A percentile compares a stretch with the other conserved stretches of the same genome.
These are phyloP conservation scores for Scaptomyza pallida DNA, from an alignment of 1,140 invertebrate species.

Conservation along the genomic window DNA sequence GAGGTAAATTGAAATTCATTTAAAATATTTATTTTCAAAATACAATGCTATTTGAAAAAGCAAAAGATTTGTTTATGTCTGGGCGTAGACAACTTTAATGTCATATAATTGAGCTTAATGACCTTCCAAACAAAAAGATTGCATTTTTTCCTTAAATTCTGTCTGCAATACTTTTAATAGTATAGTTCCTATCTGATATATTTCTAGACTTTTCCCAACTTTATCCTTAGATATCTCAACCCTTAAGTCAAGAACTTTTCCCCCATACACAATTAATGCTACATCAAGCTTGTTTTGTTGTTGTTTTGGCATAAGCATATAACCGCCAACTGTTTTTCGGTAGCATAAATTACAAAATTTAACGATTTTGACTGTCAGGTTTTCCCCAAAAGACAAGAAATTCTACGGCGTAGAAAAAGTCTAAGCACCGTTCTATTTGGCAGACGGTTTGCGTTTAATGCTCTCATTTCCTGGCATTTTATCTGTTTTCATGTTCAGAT, in stretches of 20 bases:
- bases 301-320: slow-evolving; percentile 5
- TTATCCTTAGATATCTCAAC: background rate
- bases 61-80: no score
- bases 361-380: slow-evolving; percentile 42
- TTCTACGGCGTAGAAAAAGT: background rate
- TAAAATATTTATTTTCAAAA: no score
- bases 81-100: no score
- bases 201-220: background rate
- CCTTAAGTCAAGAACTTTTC: background rate
- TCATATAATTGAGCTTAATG: no score
- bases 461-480: slow-evolving; percentile 42
- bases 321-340: slow-evolving; percentile 15
- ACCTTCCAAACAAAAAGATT: no score
- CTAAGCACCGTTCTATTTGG: background rate
- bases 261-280: slow-evolving; percentile 15
- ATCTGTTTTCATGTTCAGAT: slow-evolving; percentile 48
- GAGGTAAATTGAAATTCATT: no score
- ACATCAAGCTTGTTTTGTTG: slow-evolving; percentile 32
- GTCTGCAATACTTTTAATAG: background rate
- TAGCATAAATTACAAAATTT: slow-evolving; percentile 54
- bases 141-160: no score
- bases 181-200: background rate
- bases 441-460: slow-evolving; percentile 44
- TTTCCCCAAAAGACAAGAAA: background rate
- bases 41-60: no score